Percentiles rank a stretch among this genome's conserved stretches.
phyloP scores from a whole-genome alignment of 2,797 vertebrate genomes.

The Anas capensis region DNA sequence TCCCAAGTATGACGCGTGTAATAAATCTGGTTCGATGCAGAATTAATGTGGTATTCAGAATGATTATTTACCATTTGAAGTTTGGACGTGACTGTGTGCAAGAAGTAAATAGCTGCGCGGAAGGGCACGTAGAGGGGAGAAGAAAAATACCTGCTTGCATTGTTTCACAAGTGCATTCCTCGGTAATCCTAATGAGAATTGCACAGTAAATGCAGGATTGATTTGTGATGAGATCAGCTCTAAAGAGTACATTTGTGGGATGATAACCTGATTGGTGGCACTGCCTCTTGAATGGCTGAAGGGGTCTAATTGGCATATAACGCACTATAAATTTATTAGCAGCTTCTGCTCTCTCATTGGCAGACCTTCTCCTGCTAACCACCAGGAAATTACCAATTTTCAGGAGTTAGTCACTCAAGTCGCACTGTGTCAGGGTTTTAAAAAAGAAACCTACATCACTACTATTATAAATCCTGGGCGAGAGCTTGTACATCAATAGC shows the following conservation, averaged over 20 bases:
- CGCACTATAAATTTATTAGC: constrained; percentile 81
- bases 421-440: constrained; percentile 35
- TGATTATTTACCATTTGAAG: constrained; percentile 30
- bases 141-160: not conserved
- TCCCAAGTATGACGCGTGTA: not conserved
- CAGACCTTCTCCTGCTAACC: constrained; percentile 62
- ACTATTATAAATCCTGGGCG: constrained; percentile 52
- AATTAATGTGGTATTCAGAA: not conserved
- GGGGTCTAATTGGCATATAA: constrained; percentile 78
- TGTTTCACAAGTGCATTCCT: constrained; percentile 11
- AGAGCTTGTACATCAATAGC: not conserved
- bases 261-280: constrained; percentile 46
- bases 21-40: not conserved
- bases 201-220: constrained; percentile 60
- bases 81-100: not conserved
- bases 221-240: constrained; percentile 42
- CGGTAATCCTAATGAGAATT: constrained; percentile 49
- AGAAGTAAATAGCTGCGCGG: not conserved
- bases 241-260: constrained; percentile 56
- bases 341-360: constrained; percentile 66
- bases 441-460: not conserved
- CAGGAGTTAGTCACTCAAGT: constrained; percentile 80
- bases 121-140: not conserved
- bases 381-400: constrained; percentile 81
- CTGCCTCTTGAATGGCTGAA: constrained; percentile 63